Conservation (phyloP, 2,888 invertebrate species). For the Pelosia muscerda region DNA sequence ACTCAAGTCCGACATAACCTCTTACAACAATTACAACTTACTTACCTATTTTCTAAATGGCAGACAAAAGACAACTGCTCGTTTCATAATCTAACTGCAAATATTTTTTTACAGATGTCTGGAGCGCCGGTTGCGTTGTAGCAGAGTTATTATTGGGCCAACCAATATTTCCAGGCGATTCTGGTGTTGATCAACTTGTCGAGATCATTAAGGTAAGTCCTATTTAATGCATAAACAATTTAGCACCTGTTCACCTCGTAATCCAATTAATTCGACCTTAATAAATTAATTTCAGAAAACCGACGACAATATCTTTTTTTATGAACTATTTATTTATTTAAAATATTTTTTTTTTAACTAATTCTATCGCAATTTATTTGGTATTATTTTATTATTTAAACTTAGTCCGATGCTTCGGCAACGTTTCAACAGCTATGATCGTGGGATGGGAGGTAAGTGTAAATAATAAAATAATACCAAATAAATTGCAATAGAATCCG, state of each 20-base stretch:
- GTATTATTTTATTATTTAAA: no score
- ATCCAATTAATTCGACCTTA: not conserved
- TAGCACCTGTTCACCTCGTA: not conserved
- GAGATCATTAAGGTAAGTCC: constrained; percentile 98
- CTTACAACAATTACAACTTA: no score
- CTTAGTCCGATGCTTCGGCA: no score
- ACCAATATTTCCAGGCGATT: constrained; percentile 99
- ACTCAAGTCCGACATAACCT: no score
- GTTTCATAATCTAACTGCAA: constrained; percentile 9
- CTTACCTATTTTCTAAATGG: not conserved
- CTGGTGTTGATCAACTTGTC: constrained; percentile 99
- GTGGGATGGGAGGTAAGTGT: no score
- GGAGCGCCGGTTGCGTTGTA: constrained; percentile 99
- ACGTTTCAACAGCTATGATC: no score
- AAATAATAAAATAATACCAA: no score
- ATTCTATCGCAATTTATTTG: no score
- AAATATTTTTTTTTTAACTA: no score
- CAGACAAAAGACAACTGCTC: not conserved
- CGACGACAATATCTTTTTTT: not conserved
- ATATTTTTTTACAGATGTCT: constrained; percentile 91
- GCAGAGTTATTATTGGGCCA: constrained; percentile 99
- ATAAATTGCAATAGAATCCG: no score
- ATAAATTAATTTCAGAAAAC: not conserved
- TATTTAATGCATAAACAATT: constrained; percentile 1
- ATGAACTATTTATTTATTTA: not conserved